These are phyloP conservation scores for Ceratosolen fusciceps DNA, from an alignment of 1,140 invertebrate species.

Conservation along the genomic window DNA sequence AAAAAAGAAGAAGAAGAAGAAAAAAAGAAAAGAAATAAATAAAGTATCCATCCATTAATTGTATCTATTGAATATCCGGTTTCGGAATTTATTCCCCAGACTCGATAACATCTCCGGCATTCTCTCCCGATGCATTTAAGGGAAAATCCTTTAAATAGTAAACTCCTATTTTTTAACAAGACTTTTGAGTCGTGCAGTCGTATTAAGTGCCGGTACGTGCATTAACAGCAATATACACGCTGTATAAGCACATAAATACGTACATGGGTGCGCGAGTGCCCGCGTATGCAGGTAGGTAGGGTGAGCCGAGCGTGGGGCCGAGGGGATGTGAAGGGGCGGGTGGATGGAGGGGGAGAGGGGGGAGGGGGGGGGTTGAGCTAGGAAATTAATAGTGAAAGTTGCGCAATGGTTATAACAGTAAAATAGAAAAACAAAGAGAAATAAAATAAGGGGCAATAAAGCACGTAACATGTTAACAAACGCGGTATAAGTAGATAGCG, in stretches of 20 bases:
- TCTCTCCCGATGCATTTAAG: background rate
- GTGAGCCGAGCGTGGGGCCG: too few species aligned
- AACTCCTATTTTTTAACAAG: background rate
- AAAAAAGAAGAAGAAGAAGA: too few species aligned
- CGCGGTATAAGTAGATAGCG: slow-evolving; percentile 19
- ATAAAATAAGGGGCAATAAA: slow-evolving; percentile 12
- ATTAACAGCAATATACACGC: background rate
- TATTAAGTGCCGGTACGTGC: background rate
- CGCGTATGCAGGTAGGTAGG: too few species aligned
- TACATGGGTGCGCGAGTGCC: too few species aligned
- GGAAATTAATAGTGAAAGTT: background rate
- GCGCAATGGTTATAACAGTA: background rate
- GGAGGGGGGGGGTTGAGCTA: too few species aligned
- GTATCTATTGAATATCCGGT: slow-evolving; percentile 14
- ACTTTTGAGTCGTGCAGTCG: too few species aligned
- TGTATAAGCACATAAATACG: too few species aligned
- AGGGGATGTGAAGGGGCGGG: too few species aligned
- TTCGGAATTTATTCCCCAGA: background rate
- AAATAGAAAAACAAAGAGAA: slow-evolving; percentile 11
- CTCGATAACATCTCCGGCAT: background rate
- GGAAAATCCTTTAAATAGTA: background rate
- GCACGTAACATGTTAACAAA: slow-evolving; percentile 22
- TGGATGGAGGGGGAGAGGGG: too few species aligned
- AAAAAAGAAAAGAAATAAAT: too few species aligned
- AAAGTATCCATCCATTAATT: slow-evolving; percentile 1